Base-by-base conservation (phyloP, 1,140 invertebrate genomes). In the Galendromus occidentalis region DNA sequence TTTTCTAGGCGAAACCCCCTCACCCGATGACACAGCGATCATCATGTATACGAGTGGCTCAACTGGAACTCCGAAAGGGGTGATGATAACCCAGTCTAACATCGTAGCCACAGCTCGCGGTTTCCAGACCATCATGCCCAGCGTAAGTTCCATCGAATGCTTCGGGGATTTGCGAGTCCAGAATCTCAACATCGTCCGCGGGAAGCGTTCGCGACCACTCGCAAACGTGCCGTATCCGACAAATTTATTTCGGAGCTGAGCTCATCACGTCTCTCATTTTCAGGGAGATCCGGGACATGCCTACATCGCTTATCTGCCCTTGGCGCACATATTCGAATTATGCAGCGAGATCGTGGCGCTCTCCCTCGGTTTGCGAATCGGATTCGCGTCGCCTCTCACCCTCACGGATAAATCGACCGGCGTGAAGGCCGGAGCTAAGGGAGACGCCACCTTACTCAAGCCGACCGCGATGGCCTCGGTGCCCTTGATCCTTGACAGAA, bases 21-120 rank as follows among this genome's bases (percentile, higher is more conserved):
- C n/a, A 4, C 64, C 45, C 0, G 77, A 83, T 7, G 90, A 94
- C 71, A 84, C 83, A 14, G 90, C 91, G 20, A 90, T 95, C 69
- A 87, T 94, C 39, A 95, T 95, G 91, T 95, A 94, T 78, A 95
- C 91, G 0, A 90, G 87, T 68, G 91, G 91, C 1, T 91, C 88
- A 0, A 95, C 91, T 0, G 91, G 91, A 39, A 83, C 86, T 64
- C 90, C 90, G 0, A 44, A 65, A 69, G 80, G 80, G 64, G 80
- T 82, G 2, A 70, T 81, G 41, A 78, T 82, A 42, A 85, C 87
- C 0, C 93, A 98, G 74, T 82, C 81, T 69, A 97, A 98, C 76
- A 84, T 97, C 70, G 82, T 97, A 68, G 80, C 84, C 39, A 88
- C 89, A 2, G 82, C 95, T 71, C 86, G 88, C 71, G 85, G 88